Evolutionary conservation across 2,888 invertebrate genomes (phyloP).

Genomic region (Acanthosepion pharaonis): DNA sequence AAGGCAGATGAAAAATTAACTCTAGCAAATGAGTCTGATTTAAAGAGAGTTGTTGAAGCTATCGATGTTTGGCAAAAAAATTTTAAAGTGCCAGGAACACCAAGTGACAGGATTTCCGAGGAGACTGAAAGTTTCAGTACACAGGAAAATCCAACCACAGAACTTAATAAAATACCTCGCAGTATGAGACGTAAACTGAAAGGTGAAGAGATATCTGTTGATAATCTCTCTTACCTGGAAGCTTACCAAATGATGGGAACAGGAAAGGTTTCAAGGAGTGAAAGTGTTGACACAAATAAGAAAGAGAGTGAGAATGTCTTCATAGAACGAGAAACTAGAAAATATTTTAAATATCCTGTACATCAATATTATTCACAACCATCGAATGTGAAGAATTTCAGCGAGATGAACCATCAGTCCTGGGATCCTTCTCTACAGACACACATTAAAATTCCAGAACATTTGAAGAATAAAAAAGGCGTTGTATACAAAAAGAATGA

Average conservation of each 20-base stretch:
- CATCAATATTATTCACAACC: neutral
- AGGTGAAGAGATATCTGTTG: neutral
- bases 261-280: neutral
- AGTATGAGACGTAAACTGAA: conserved; percentile 24
- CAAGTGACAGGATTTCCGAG: neutral
- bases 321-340: neutral
- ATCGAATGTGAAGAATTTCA: neutral
- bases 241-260: conserved; percentile 41
- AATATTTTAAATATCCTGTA: neutral
- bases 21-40: neutral
- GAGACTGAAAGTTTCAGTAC: neutral
- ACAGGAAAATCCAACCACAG: neutral
- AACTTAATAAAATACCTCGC: neutral
- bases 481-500: conserved; percentile 35
- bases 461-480: neutral
- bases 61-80: neutral
- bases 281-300: neutral
- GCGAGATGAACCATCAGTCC: neutral
- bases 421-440: neutral
- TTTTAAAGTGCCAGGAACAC: neutral
- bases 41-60: neutral
- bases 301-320: neutral
- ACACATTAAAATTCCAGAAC: neutral
- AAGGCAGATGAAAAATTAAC: neutral
- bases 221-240: neutral